These are phyloP conservation scores for Meloidogyne chitwoodi DNA, from an alignment of 1,140 invertebrate species.

Conservation along the genomic window DNA sequence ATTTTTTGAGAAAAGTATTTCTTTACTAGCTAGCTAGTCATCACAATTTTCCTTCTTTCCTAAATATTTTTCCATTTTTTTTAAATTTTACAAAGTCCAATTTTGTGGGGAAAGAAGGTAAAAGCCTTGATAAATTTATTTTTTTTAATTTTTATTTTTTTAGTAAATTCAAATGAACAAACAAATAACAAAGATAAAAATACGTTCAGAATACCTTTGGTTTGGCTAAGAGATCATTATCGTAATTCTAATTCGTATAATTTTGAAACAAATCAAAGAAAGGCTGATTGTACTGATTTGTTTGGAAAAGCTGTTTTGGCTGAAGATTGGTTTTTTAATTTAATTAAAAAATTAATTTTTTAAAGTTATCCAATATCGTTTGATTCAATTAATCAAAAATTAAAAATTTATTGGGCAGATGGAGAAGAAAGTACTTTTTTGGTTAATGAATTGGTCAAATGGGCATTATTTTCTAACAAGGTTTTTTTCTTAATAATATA, in stretches of 20 bases:
- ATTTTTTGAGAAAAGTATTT: too few species aligned
- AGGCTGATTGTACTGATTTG: conserved; percentile 32
- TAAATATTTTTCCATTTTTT: too few species aligned
- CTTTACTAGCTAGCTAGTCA: too few species aligned
- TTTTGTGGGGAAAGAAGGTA: too few species aligned
- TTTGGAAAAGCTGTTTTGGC: conserved; percentile 32
- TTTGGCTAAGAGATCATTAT: conserved; percentile 57
- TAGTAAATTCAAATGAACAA: too few species aligned
- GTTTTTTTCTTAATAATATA: too few species aligned
- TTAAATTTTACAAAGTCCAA: too few species aligned
- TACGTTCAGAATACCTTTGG: conserved; percentile 36
- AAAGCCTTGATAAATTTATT: too few species aligned
- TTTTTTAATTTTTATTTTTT: too few species aligned
- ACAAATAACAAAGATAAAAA: neutral
- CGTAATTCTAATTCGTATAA: conserved; percentile 34
- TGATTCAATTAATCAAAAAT: conserved; percentile 22
- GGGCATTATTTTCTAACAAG: conserved; percentile 33
- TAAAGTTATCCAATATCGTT: conserved; percentile 31
- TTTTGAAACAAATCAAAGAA: conserved; percentile 46
- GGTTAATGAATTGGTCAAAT: conserved; percentile 29
- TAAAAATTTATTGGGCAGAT: conserved; percentile 31
- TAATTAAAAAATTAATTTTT: conserved; percentile 7
- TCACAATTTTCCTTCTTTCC: too few species aligned
- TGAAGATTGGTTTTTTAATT: conserved; percentile 8
- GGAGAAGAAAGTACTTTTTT: conserved; percentile 29